Conservation (phyloP, 2,797 vertebrate species). For the Taenioides sp. region DNA sequence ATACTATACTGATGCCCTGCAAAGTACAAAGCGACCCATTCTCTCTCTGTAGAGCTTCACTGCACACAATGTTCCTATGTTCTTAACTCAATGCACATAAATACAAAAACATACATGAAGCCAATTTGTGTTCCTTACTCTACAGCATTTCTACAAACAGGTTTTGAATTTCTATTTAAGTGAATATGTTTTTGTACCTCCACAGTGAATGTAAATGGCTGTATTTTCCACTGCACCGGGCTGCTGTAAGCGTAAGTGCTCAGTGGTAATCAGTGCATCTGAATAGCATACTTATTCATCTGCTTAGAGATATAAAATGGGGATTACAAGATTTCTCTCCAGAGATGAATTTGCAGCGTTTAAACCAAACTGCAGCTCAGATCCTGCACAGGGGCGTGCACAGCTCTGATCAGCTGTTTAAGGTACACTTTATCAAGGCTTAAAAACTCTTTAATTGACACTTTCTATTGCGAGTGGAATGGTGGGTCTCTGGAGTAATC, state of each 20-base stretch:
- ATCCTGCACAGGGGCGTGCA: constrained; percentile 51
- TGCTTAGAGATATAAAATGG: constrained; percentile 63
- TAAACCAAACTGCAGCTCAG: constrained; percentile 67
- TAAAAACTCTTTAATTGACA: constrained; percentile 76
- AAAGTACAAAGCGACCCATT: no score
- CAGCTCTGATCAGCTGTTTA: constrained; percentile 69
- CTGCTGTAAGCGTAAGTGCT: constrained; percentile 14
- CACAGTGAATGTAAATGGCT: constrained; percentile 34
- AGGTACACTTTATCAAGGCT: constrained; percentile 76
- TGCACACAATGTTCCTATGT: constrained; percentile 17
- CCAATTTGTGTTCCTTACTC: constrained; percentile 35
- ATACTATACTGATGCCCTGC: no score
- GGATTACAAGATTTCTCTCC: constrained; percentile 68
- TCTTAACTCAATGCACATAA: constrained; percentile 57
- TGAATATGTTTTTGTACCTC: constrained; percentile 37
- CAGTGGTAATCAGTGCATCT: constrained; percentile 43
- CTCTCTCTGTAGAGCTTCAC: neutral
- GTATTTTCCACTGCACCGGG: constrained; percentile 28
- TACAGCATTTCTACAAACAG: constrained; percentile 30
- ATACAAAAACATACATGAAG: constrained; percentile 51
- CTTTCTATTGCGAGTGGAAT: constrained; percentile 68
- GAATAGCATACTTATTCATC: constrained; percentile 64
- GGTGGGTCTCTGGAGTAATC: constrained; percentile 79
- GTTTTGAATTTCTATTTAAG: constrained; percentile 35
- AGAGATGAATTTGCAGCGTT: constrained; percentile 72